Base-by-base conservation (phyloP, 1,140 invertebrate species). In the Monomorium pharaonis region DNA sequence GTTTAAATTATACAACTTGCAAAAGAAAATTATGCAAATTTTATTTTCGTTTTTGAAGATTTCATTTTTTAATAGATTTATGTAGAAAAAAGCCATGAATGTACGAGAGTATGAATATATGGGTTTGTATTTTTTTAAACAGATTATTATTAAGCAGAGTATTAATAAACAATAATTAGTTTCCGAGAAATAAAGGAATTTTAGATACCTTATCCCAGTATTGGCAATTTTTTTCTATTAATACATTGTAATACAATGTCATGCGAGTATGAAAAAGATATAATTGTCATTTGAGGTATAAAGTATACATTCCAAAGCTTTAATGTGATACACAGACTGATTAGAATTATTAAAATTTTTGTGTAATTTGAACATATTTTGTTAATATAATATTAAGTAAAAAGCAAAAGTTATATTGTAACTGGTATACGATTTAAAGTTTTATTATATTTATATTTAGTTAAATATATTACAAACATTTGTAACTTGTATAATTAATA, bases 271-370 rank as follows among this genome's bases (percentile, higher is more conserved):
- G 14, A 60, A 58, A 27, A 56, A 47, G 37, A 65, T 3, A 14
- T 44, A 83, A 89, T 75, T 90, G 89, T 90, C 89, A 90, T 90
- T 90, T 90, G 88, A 90, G 88, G 88, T 89, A 83, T 30, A 75
- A 76, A 54, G n/a, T 3, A 56, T 47, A 63, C 67, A 86, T 86
- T 87, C 42, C 63, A 69, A 24, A 56, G 18, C 18, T 37, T 62
- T 72, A n/a, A n/a, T n/a, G n/a, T n/a, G 30, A 42, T 21, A n/a
- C n/a, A 56, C 10, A 67, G 42, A 67, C 42, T 24, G 42, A 47
- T 4, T 67, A 67, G 63, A 67, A 44, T 67, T 44, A 44, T 67
- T 21, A 16, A 49, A 30, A 70, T 70, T 37, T 33, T 63, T 69
- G 14, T 49, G 16, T 2, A 0, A 75, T 30, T 56, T 54, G n/a